Percentiles rank a stretch among this genome's conserved stretches.
phyloP scores from a whole-genome alignment of 2,797 vertebrate species.

The Bucorvus abyssinicus region DNA sequence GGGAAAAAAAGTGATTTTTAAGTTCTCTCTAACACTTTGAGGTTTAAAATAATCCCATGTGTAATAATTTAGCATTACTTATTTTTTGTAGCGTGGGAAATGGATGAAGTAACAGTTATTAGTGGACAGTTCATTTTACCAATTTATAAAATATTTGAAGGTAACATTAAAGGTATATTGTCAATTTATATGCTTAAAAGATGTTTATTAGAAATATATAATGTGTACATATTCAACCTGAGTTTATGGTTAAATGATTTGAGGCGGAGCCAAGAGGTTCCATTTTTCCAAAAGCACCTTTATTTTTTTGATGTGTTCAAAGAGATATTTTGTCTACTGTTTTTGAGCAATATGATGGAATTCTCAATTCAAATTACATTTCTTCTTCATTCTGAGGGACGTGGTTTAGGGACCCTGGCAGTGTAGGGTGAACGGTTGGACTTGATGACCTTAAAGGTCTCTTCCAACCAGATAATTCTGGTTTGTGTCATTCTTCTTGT shows the following conservation, averaged over 20 bases:
- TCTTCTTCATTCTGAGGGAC: background rate
- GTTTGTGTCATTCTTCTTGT: background rate
- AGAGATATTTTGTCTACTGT: background rate
- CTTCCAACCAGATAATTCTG: no score
- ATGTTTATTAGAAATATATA: rapidly evolving
- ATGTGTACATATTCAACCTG: background rate
- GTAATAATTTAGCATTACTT: background rate
- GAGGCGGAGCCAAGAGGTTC: rapidly evolving
- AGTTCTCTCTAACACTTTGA: background rate
- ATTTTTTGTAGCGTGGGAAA: background rate
- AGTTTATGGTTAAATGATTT: background rate
- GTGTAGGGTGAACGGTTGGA: no score
- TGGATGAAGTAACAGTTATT: background rate
- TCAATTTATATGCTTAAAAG: background rate
- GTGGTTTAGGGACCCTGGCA: no score
- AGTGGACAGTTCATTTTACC: background rate
- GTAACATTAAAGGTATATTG: background rate
- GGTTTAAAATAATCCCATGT: background rate
- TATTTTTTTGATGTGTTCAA: background rate
- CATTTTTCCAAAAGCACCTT: background rate
- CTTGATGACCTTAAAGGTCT: no score
- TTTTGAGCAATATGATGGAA: background rate
- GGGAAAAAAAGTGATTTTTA: background rate
- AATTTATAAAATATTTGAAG: background rate
- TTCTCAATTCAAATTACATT: background rate